Evolutionary conservation across 1,140 invertebrate species (phyloP), one percentile per base, ranked within the genome.

Genomic region (Bombus haemorrhoidalis): DNA sequence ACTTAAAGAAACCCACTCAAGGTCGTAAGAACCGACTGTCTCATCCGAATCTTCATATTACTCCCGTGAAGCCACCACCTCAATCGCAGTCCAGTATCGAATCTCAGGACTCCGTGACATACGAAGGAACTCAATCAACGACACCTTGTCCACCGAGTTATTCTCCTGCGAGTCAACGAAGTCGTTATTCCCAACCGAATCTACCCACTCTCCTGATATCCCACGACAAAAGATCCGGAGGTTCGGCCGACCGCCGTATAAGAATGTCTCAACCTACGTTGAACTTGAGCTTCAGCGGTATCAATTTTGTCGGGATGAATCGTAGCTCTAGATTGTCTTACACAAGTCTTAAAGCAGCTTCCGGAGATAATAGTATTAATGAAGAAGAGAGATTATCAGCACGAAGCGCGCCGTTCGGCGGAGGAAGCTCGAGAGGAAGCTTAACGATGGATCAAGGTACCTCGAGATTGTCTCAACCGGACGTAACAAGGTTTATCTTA

Each of bases 111-210:
- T 93, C 93, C 22, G 85, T 66, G 18, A 92, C 92, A 3, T 92
- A 87, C 81, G 92, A 93, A 25, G 89, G 91, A 1, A 92, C 92
- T 8, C 76, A 87, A 15, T 93, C 92, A 13, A 93, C 78, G 39
- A 91, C 83, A 41, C 93, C 76, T 3, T 93, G 88, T 76, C 93
- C 82, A 32, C 93, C 85, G 25, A 92, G 92, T 79, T 94, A 94
- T 28, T 94, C 94, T 18, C 94, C 93, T 1, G 93, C 93, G 5
- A 93, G 92, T 68, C 94, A 94, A 76, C 89, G 94, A 25, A 93
- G 93, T 53, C 92, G 94, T 59, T 94, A 93, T 64, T 95, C 94
- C 0, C 94, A 95, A 74, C 94, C 94, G 5, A 95, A 95, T 81
- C 78, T 95, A 10, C 91, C 94, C 10, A 94, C 93, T 13, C 83